phyloP scores from a whole-genome alignment of 2,797 vertebrate genomes.

The Orestias chungarensis region DNA sequence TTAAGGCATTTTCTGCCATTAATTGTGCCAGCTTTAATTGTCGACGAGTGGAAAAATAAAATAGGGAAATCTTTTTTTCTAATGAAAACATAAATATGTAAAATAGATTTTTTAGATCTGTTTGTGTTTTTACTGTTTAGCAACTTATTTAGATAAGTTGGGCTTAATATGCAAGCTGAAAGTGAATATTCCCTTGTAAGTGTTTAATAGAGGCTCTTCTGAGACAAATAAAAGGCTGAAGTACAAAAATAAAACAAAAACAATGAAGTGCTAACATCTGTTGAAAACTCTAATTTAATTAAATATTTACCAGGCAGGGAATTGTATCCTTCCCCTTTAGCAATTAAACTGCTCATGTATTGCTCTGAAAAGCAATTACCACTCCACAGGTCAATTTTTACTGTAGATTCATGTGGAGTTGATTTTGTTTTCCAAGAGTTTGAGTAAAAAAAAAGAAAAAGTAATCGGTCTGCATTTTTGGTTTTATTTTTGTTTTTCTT shows the following conservation, averaged over 20 bases:
- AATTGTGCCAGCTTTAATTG: not conserved
- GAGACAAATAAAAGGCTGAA: constrained; percentile 21
- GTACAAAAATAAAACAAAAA: constrained; percentile 31
- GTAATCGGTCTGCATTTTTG: constrained; percentile 63
- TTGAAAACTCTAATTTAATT: constrained; percentile 59
- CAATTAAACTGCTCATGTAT: constrained; percentile 43
- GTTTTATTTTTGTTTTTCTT: not conserved
- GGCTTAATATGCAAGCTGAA: not conserved
- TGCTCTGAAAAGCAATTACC: constrained; percentile 59
- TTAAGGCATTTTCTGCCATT: not conserved
- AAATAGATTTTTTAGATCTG: too few relatives aligned
- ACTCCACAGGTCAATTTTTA: constrained; percentile 44
- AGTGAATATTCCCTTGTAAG: not conserved
- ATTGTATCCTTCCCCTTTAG: constrained; percentile 45
- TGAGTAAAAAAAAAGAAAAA: constrained; percentile 51
- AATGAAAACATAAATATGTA: too few relatives aligned
- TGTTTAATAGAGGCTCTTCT: constrained; percentile 4
- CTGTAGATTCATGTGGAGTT: constrained; percentile 27
- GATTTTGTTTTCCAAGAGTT: constrained; percentile 34
- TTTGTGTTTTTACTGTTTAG: not conserved
- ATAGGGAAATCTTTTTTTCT: not conserved
- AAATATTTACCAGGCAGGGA: constrained; percentile 51
- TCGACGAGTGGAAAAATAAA: not conserved
- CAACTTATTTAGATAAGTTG: constrained; percentile 1
- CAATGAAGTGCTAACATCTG: constrained; percentile 39